Base-by-base conservation (phyloP, 1,140 invertebrate genomes). In the Reticulitermes speratus region DNA sequence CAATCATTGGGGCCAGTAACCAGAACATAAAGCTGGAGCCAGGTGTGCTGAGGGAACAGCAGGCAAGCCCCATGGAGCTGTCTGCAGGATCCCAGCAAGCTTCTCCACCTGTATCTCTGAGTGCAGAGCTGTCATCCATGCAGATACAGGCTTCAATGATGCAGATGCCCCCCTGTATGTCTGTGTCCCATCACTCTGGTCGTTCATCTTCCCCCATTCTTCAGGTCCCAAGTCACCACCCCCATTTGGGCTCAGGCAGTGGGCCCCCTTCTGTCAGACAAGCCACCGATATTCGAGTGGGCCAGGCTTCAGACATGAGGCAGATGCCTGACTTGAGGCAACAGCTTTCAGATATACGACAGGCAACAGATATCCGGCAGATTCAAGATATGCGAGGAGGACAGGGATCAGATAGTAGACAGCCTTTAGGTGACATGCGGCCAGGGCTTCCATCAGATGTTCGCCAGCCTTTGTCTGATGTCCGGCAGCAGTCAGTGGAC, bases 21-120 rank as follows among this genome's bases (percentile, higher is more conserved):
- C 65, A 75, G 65, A 75, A 30, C 25, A 84, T 84, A 8, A 84
- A 84, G 30, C n/a, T 84, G 30, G 83, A 84, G 30, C 83, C 83
- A 84, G 83, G 83, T 3, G 16, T 84, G 0, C 12, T 45, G 21
- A 19, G 48, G n/a, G 83, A 84, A 19, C 83, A 84, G 25, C 83
- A 84, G 19, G 45, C 83, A 14, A 84, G 45, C 45, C 83, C 45
- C 12, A 6, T 52, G 23, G 83, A 84, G 23, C n/a, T 52, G 9
- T 52, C 23, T 52, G 83, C 44, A 84, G 45, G 45, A n/a, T 59
- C 83, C 21, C 45, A 84, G 23, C 65, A 75, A 5, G 25, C 16
- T 2, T 75, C 65, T 30, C 65, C 65, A 75, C 65, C 25, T 75
- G 65, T 65, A 19, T 65, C 59, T 23, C 21, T 65, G 59, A 8